Percentiles rank a stretch among this genome's conserved stretches.
Evolutionary conservation across 2,797 vertebrate genomes (phyloP).

Genomic region (Mormyrops attenuatus): DNA sequence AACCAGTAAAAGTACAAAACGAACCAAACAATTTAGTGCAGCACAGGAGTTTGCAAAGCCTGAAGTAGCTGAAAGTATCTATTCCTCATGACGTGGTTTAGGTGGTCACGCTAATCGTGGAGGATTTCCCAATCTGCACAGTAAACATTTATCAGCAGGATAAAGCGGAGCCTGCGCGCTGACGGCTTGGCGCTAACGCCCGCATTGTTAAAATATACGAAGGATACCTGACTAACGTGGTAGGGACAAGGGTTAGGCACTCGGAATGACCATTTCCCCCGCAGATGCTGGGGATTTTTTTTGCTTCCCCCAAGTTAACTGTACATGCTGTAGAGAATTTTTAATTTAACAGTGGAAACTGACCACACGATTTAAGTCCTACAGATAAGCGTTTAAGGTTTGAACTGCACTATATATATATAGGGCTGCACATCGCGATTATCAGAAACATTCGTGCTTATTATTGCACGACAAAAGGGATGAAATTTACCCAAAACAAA

Average conservation of each 20-base stretch:
- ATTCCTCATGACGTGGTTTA: not conserved
- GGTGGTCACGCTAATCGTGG: not conserved
- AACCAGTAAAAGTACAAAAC: not conserved
- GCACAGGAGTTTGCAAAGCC: not conserved
- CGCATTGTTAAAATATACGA: not conserved
- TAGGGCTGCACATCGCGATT: not conserved
- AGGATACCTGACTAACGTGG: not conserved
- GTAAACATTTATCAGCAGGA: not conserved
- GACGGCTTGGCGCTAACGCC: not conserved
- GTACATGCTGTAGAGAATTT: not conserved
- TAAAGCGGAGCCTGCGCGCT: not conserved
- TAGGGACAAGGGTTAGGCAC: not conserved
- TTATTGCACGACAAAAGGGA: not conserved
- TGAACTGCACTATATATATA: not conserved
- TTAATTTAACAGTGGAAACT: not conserved
- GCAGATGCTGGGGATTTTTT: not conserved
- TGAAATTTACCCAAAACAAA: not conserved
- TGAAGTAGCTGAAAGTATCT: not conserved
- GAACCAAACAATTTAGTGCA: not conserved
- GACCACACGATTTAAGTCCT: not conserved
- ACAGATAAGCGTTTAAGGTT: not conserved
- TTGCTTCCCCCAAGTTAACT: not conserved
- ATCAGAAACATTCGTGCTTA: not conserved
- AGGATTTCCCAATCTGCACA: not conserved
- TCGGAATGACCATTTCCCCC: not conserved